Evolutionary conservation across 2,888 invertebrate genomes (phyloP), one percentile per base, ranked within the genome.

Genomic region (Malacosoma neustria): DNA sequence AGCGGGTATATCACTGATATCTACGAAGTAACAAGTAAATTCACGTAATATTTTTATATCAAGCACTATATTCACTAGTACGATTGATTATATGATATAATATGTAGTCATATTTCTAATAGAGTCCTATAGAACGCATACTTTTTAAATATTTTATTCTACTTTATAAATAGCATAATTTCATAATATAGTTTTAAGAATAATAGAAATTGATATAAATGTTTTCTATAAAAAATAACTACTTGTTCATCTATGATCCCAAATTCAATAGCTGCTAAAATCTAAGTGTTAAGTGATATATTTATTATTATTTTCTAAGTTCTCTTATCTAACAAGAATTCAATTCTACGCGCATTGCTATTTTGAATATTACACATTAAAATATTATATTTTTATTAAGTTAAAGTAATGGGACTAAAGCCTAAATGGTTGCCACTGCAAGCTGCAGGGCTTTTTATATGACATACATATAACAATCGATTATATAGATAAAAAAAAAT

Each of bases 281-380:
- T 33, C 15, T 30, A 35, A n/a, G n/a, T n/a, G n/a, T n/a, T 22
- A 22, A 22, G 9, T 7, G 22, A 22, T 22, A 22, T 22, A 22
- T 22, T 4, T 7, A 22, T 1, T 22, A 22, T 2, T 22, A 22
- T 22, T 22, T 22, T 6, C 30, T 30, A 13, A 30, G 11, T 14
- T 15, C 13, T 30, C 11, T 14, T 32, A 35, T 11, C 13, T 14
- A 11, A 30, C 38, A 43, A 44, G 32, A 52, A 47, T 56, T 70
- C 61, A 64, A 68, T 61, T 68, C 66, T 61, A 65, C 51, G 42
- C 46, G 61, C 65, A 65, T 67, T 63, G 62, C 63, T 51, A 40
- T 48, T 49, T 45, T 46, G 42, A n/a, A 48, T 33, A 40, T 42
- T 38, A 32, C 33, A 45, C 45, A 43, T 40, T 39, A 36, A 9